Evolutionary conservation across 2,888 invertebrate genomes (phyloP), one percentile per base, ranked within the genome.

Genomic region (Polyommatus iphigenia): DNA sequence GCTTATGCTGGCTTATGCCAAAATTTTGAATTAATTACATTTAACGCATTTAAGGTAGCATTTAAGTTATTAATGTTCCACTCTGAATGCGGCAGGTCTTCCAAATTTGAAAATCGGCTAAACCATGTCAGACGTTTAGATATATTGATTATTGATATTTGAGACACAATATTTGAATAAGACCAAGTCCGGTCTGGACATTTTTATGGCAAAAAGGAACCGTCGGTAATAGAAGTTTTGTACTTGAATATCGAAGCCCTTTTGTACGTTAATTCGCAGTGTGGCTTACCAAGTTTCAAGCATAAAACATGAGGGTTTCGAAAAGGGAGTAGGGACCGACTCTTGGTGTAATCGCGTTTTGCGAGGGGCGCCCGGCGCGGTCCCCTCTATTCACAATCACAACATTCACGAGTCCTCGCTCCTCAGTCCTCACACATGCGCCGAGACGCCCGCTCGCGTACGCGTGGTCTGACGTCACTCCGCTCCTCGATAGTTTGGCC

Each of bases 401-500:
- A 76, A 78, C 76, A 81, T 79, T 80, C 80, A 79, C 75, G 80
- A 80, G 80, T 80, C 46, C 46, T 46, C 46, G 10, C 77, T 36
- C 36, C 76, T 78, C 72, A 79, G 79, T 79, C 78, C 72, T 57
- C 79, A 83, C 90, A 91, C 90, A 91, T 90, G 90, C 91, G 91
- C 89, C 80, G 85, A 85, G 85, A 84, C 86, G 86, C 85, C 84
- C 83, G 85, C 79, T 85, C 85, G 85, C 82, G 81, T 83, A 84
- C 85, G 87, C 83, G 85, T 85, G 77, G 78, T 78, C 83, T 86
- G 87, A 87, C 89, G 87, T 89, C 88, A 86, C 83, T 81, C 83
- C 85, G 83, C 84, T 84, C 85, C 85, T 81, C 84, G 86, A 88
- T 87, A 90, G 87, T 89, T 88, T 87, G 83, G 86, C 86, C 86